These are phyloP conservation scores for Epirrita christyi DNA, from an alignment of 2,888 invertebrate genomes.

Conservation along the genomic window DNA sequence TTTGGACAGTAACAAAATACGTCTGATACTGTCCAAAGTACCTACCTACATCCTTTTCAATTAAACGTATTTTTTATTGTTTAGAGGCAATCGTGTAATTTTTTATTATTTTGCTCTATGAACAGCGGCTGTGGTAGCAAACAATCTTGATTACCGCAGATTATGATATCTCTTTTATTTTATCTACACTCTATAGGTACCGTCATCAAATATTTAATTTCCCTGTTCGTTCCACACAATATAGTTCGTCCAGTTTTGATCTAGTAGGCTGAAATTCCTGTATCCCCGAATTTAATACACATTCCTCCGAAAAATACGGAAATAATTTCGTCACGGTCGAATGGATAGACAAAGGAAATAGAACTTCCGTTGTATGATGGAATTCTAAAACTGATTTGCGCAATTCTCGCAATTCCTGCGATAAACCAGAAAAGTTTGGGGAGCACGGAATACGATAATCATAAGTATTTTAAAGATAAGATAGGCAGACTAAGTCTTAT, in stretches of 20 bases:
- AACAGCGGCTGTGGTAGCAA: too few relatives aligned
- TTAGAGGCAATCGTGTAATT: too few relatives aligned
- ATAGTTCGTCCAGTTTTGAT: slow-evolving; percentile 8
- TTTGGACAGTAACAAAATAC: too few relatives aligned
- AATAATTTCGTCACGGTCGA: slow-evolving; percentile 27
- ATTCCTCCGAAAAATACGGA: slow-evolving; percentile 33
- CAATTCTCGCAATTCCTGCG: slow-evolving; percentile 16
- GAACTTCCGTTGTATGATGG: slow-evolving; percentile 30
- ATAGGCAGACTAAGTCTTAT: neutral
- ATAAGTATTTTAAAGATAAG: neutral
- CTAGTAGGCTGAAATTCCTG: slow-evolving; percentile 16
- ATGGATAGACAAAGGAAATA: slow-evolving; percentile 33
- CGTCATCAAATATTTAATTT: slow-evolving; percentile 4
- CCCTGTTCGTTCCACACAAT: slow-evolving; percentile 3
- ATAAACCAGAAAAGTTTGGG: slow-evolving; percentile 6
- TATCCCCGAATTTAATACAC: slow-evolving; percentile 23
- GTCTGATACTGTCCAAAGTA: too few relatives aligned
- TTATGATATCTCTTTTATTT: too few relatives aligned
- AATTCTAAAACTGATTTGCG: slow-evolving; percentile 30
- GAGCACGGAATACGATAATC: neutral
- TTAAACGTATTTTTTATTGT: too few relatives aligned
- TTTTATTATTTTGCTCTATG: too few relatives aligned
- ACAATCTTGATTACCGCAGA: neutral
- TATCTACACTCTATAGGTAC: neutral
- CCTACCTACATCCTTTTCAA: too few relatives aligned